A percentile compares a stretch with the other conserved stretches of the same genome.
phyloP scores from a whole-genome alignment of 2,888 invertebrate species.

The Urechis unicinctus region DNA sequence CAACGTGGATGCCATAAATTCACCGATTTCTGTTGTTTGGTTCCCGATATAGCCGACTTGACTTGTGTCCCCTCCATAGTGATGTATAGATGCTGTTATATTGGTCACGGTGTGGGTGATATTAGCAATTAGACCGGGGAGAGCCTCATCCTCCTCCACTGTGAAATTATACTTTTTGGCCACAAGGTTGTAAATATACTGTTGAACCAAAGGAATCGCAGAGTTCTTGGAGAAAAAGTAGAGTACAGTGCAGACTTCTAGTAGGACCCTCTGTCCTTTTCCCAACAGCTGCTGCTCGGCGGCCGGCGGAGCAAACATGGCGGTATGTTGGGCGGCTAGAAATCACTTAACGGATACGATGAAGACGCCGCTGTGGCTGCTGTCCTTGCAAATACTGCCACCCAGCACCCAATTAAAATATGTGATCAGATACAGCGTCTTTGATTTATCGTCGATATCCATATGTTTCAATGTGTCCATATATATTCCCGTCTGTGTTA shows the following conservation, averaged over 20 bases:
- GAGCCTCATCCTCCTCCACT: slow-evolving; percentile 2
- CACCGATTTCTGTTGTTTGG: neutral
- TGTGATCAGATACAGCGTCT: no score
- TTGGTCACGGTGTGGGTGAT: neutral
- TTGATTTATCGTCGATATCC: no score
- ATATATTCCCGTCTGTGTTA: no score
- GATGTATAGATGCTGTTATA: neutral
- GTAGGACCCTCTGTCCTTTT: slow-evolving; percentile 17
- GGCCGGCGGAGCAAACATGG: no score
- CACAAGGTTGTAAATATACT: slow-evolving; percentile 22
- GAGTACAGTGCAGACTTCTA: slow-evolving; percentile 19
- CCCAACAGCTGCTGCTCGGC: slow-evolving; percentile 6
- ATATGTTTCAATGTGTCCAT: no score
- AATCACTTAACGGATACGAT: no score
- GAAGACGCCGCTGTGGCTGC: no score
- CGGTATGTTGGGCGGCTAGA: no score
- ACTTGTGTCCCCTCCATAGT: neutral
- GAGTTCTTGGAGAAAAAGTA: slow-evolving; percentile 24
- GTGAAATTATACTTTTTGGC: slow-evolving; percentile 21
- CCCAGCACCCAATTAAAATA: no score
- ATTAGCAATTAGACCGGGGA: neutral
- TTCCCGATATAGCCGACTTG: neutral
- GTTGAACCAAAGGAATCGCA: slow-evolving; percentile 21
- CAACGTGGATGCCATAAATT: no score
- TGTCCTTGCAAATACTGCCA: no score